Base-by-base conservation (phyloP, 2,797 vertebrate species). In the Tolypeutes matacus region DNA sequence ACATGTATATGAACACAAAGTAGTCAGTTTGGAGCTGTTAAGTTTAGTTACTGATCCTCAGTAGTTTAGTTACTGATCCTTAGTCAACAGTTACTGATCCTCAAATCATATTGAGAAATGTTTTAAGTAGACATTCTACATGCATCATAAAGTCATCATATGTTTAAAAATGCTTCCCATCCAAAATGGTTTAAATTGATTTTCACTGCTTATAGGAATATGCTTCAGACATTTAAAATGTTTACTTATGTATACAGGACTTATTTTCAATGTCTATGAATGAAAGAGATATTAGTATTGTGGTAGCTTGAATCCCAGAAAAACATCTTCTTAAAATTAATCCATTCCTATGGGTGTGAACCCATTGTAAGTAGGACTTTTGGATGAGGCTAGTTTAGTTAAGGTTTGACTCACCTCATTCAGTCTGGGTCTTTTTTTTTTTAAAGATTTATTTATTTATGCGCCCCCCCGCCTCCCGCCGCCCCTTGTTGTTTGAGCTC, bases 181-280 rank as follows among this genome's bases (percentile, higher is more conserved):
- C 46, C 67, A 56, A 76, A 91, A 84, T 64, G 13, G 42, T 39
- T 84, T 90, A 81, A 93, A 62, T 81, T 64, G 67, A 53, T 81
- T 91, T 72, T 62, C 42, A 65, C 60, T 77, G 36, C 49, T 87
- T n/a, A 17, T 20, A 29, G 18, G 65, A 53, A 46, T 87, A 81
- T 81, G 93, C 81, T 56, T 95, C 25, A 49, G 56, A 21, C 31
- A 81, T 80, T 92, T 78, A 86, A 92, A 76, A 39, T 86, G n/a
- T 72, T 17, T 89, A 70, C 39, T 69, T 87, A 67, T 27, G 21
- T 85, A 34, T 29, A 77, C 4, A 42, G 31, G 21, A 94, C 21
- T 87, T 80, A 69, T 36, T 76, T 65, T 94, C 70, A 80, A 23
- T 72, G 42, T 65, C 76, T 56, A 42, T 70, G 39, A 34, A 58